Base-by-base conservation (phyloP, 1,140 invertebrate species). In the Sinella curviseta region DNA sequence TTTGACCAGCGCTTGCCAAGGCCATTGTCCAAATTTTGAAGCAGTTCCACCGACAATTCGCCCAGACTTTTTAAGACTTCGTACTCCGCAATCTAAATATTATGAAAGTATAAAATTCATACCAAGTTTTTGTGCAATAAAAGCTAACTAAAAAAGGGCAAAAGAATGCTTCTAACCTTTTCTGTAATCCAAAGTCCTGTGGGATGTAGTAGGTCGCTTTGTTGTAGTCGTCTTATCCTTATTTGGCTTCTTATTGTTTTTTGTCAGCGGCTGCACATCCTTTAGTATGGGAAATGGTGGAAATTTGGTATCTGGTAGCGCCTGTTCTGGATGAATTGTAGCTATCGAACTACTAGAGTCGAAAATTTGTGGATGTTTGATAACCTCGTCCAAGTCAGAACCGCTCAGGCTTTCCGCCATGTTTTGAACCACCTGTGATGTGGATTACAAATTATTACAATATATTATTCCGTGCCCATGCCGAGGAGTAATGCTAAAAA, bases 1-100 rank as follows among this genome's bases (percentile, higher is more conserved):
- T 76, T 94, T 90, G 0, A 97, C 93, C 26, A 97, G 87, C 1
- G 95, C 95, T 86, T 97, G 95, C 96, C 95, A 97, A 0, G 95
- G 95, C 91, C 94, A 97, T 86, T 94, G 92, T 4, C 95, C 95
- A 83, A 95, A 96, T 0, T 89, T 89, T 3, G 94, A 91, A 77
- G 92, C 92, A 86, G 94, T 95, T 17, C 95, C 96, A 76, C 95
- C 95, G 12, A 97, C 96, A 80, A 97, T 96, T 82, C 95, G 89
- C 0, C 93, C 95, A 8, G 80, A 77, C 26, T 86, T 85, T 34
- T 93, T 88, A 81, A 96, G 87, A 20, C 94, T 94, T 84, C 94
- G 89, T 20, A 96, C 90, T 57, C 95, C 95, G 86, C 95, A 97
- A 85, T 94, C 95, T 96, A 88, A 36, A 8, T 24, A 24, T 74